Evolutionary conservation across 2,797 vertebrate genomes (phyloP).

Genomic region (Cossypha polioptera): DNA sequence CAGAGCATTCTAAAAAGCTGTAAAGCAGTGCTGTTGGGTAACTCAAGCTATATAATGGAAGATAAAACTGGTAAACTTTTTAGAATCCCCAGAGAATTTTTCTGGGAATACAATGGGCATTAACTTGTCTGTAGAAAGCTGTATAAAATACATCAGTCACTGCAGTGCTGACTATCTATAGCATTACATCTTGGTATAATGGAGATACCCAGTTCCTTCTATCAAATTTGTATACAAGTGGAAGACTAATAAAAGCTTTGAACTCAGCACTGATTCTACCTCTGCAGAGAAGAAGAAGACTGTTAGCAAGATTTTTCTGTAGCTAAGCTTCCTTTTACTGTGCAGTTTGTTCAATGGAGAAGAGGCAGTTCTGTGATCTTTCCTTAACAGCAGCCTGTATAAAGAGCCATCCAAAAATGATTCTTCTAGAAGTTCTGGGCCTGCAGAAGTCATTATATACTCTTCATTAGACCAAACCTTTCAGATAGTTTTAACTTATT

Average conservation of each 20-base stretch:
- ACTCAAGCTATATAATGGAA: background rate
- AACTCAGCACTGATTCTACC: background rate
- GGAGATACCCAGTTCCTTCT: background rate
- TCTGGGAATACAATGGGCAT: background rate
- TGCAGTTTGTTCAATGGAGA: background rate
- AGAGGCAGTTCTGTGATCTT: background rate
- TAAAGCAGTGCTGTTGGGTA: background rate
- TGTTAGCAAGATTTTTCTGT: background rate
- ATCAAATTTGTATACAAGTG: background rate
- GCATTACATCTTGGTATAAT: background rate
- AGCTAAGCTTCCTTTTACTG: background rate
- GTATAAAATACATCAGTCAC: background rate
- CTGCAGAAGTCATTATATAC: background rate
- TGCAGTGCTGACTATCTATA: background rate
- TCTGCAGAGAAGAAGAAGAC: background rate
- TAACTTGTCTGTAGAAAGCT: background rate
- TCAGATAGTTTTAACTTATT: background rate
- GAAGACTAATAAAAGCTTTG: background rate
- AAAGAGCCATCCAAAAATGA: background rate
- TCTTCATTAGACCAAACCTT: background rate
- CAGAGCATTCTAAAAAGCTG: background rate
- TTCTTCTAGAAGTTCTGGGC: background rate
- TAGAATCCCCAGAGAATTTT: background rate
- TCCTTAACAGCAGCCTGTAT: background rate
- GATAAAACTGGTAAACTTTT: background rate